Evolutionary conservation across 2,888 invertebrate genomes (phyloP), one percentile per base, ranked within the genome.

Genomic region (Metopia argyrocephala): DNA sequence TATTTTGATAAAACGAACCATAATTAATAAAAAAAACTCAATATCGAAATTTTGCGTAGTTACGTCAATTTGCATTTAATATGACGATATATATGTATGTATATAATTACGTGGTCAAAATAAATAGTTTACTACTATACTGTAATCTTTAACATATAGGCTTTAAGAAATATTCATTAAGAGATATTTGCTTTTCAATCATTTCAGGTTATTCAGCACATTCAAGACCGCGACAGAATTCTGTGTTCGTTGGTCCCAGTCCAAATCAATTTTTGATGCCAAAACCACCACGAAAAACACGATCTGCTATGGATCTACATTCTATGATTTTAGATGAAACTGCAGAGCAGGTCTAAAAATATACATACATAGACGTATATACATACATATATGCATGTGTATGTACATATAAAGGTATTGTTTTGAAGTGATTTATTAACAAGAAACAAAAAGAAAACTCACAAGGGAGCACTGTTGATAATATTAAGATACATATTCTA

Each of bases 261-360:
- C 86, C 87, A 70, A 88, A 85, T 76, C 93, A 94, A 64, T 91
- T 95, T 71, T 92, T 94, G 81, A 78, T 81, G 82, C 93, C 92
- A 78, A 93, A 93, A 84, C 93, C 94, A 0, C 95, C 95, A 0
- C 91, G 96, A 12, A 94, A 96, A 80, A 94, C 95, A 5, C 95
- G 96, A 85, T 96, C 96, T 46, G 96, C 96, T 1, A 94, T 96
- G 84, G 96, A 97, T 88, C 93, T 96, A 15, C 95, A 96, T 86
- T 95, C 95, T 27, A 91, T 96, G 86, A 89, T 94, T 85, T 85
- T 94, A 87, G 89, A 92, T 85, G 90, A 89, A 83, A 85, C 86
- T 45, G 90, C 89, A 66, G 90, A 89, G 62, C 88, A 88, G 83
- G 88, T 89, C 70, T 89, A 89, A 85, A 65, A 18, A 27, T 45